Evolutionary conservation across 2,113 vertebrate species (phyloP), one percentile per base, ranked within the genome.

Genomic region (Marmota monax): DNA sequence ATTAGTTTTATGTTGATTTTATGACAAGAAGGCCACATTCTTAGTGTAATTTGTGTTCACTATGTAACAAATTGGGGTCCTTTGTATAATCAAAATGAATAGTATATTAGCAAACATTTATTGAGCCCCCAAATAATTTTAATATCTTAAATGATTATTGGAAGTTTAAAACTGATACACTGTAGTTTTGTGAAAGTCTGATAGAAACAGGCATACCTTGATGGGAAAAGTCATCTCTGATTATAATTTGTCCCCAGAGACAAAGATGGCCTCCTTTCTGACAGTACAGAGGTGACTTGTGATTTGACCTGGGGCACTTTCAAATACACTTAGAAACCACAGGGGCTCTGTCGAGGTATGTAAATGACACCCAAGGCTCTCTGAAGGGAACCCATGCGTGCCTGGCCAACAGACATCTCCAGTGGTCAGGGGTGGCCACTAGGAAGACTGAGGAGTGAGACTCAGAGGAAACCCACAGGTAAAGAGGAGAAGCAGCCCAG

Each of bases 71-170:
- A 91, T 32, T 4, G 8, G 85, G 34, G 5, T 1, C 51, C 89
- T 76, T 34, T 56, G 11, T 42, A 45, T 18, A 56, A 88, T 87
- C 58, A 82, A 18, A 76, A 91, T 69, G 32, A 83, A 67, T 20
- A 11, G 2, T 48, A 22, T 45, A 72, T 63, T 84, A 63, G n/a
- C 27, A 39, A 74, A 91, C n/a, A 72, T 56, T 91, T 77, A 56
- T 13, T 76, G 39, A 92, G 12, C 17, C 61, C 94, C 45, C 67
- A 95, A 77, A 45, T 87, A 16, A 93, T 78, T 88, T 93, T 5
- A 37, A 4, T 76, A 74, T 67, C 84, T 70, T 73, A 85, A 74
- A 73, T 80, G 48, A 56, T 58, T 58, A 72, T 48, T 63, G 12
- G 48, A 82, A 56, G 5, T 56, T 93, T 86, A 91, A 84, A 96